These are phyloP conservation scores for Pangasianodon gigas DNA, from an alignment of 2,113 vertebrate species.

Conservation along the genomic window DNA sequence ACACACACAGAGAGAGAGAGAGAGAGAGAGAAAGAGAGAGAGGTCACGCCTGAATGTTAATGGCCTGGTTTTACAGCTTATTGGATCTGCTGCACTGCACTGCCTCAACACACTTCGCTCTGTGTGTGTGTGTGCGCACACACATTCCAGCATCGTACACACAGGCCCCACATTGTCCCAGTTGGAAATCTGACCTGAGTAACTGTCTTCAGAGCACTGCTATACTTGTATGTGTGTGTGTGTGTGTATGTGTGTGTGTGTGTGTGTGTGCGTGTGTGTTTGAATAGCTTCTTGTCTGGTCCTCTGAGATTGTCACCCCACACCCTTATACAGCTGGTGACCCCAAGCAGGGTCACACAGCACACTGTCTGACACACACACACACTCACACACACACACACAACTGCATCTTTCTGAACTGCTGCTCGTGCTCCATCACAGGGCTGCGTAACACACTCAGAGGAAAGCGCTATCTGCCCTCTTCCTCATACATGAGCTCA, in stretches of 20 bases:
- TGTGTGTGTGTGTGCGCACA: conserved; percentile 47
- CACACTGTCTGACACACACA: conserved; percentile 40
- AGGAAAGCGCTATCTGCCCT: neutral
- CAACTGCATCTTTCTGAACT: neutral
- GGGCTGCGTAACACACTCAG: neutral
- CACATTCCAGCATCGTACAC: conserved; percentile 63
- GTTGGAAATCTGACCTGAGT: conserved; percentile 74
- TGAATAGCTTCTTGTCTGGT: conserved; percentile 14
- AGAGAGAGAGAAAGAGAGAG: no score
- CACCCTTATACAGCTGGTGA: conserved; percentile 54
- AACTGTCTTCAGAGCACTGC: conserved; percentile 53
- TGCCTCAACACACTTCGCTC: conserved; percentile 27
- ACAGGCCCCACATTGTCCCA: conserved; percentile 76
- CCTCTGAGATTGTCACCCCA: neutral
- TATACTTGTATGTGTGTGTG: conserved; percentile 37
- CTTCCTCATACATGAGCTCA: neutral
- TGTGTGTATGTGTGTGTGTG: conserved; percentile 47
- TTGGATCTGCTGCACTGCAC: conserved; percentile 31
- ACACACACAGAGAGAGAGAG: no score
- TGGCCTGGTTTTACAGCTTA: conserved; percentile 46
- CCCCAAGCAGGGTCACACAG: conserved; percentile 71
- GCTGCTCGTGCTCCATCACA: neutral
- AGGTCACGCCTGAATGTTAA: conserved; percentile 40
- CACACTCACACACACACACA: conserved; percentile 11
- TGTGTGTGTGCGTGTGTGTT: conserved; percentile 44